Evolutionary conservation across 2,113 vertebrate genomes (phyloP).

Genomic region (Podarcis cretensis): DNA sequence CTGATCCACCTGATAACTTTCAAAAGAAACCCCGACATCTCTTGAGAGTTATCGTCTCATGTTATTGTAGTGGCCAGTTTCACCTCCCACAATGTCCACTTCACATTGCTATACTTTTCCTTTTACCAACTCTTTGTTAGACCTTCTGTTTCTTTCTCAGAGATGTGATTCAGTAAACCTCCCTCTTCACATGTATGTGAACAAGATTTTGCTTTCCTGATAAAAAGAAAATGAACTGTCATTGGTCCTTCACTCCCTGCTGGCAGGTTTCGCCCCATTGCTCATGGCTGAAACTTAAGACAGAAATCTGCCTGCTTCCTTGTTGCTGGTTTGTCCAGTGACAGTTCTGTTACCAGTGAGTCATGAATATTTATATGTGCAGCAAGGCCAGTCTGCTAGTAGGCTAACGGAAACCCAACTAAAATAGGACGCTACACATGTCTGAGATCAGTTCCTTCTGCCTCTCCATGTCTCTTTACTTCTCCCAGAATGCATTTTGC

Average conservation of each 20-base stretch:
- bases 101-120: constrained; percentile 14
- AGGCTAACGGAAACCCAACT: not conserved
- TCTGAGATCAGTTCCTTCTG: not conserved
- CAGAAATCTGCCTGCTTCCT: constrained; percentile 13
- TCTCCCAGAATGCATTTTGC: not conserved
- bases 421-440: not conserved
- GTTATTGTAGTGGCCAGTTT: constrained; percentile 30
- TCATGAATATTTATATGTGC: constrained; percentile 48
- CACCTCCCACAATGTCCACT: not conserved
- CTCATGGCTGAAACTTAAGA: constrained; percentile 13
- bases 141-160: constrained; percentile 16
- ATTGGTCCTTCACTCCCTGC: not conserved
- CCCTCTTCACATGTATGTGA: not conserved
- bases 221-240: not conserved
- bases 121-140: constrained; percentile 23
- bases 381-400: constrained; percentile 14
- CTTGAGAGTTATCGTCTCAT: constrained; percentile 26
- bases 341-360: constrained; percentile 39
- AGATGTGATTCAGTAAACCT: not conserved
- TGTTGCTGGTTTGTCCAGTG: constrained; percentile 19
- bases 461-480: not conserved
- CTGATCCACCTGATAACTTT: not conserved
- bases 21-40: constrained; percentile 2
- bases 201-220: constrained; percentile 10
- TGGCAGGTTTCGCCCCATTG: not conserved